A percentile compares a stretch with the other conserved stretches of the same genome.
Evolutionary conservation across 2,888 invertebrate genomes (phyloP).

Genomic region (Bursaphelenchus okinawaensis): DNA sequence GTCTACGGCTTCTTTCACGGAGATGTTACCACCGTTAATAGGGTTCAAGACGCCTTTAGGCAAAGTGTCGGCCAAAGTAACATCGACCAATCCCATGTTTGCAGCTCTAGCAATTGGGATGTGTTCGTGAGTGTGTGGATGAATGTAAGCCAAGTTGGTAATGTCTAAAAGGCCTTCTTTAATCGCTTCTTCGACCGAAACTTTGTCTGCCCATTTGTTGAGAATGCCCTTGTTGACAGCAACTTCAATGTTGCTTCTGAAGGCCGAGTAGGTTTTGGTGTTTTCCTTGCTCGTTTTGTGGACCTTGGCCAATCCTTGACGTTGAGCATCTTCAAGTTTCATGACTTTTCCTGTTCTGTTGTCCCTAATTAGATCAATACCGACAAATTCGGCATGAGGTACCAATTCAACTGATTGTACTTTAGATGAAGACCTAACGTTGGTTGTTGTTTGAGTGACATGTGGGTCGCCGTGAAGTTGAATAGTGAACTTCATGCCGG

Average conservation of each 20-base stretch:
- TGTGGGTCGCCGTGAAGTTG: slow-evolving; percentile 57
- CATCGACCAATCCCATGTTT: slow-evolving; percentile 57
- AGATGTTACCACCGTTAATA: slow-evolving; percentile 50
- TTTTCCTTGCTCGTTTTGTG: slow-evolving; percentile 58
- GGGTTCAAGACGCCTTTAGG: slow-evolving; percentile 56
- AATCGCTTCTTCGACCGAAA: slow-evolving; percentile 53
- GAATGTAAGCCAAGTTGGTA: slow-evolving; percentile 41
- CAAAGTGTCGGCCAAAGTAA: slow-evolving; percentile 56
- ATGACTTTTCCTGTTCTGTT: slow-evolving; percentile 51
- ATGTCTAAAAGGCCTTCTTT: slow-evolving; percentile 74
- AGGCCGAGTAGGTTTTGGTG: slow-evolving; percentile 55
- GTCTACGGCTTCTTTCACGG: slow-evolving; percentile 65
- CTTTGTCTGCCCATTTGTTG: slow-evolving; percentile 70
- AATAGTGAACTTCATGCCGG: slow-evolving; percentile 58
- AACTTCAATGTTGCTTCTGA: slow-evolving; percentile 55
- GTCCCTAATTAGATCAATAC: slow-evolving; percentile 56
- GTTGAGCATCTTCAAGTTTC: slow-evolving; percentile 57
- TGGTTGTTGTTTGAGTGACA: slow-evolving; percentile 58
- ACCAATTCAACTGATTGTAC: slow-evolving; percentile 57
- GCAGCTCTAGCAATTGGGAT: slow-evolving; percentile 50
- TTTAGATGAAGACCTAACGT: slow-evolving; percentile 56
- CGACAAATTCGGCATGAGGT: slow-evolving; percentile 58
- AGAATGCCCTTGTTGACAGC: slow-evolving; percentile 74
- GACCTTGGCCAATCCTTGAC: slow-evolving; percentile 56
- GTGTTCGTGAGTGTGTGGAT: slow-evolving; percentile 46